These are phyloP conservation scores for Ectemnius cavifrons DNA, from an alignment of 2,888 invertebrate genomes.

Conservation along the genomic window DNA sequence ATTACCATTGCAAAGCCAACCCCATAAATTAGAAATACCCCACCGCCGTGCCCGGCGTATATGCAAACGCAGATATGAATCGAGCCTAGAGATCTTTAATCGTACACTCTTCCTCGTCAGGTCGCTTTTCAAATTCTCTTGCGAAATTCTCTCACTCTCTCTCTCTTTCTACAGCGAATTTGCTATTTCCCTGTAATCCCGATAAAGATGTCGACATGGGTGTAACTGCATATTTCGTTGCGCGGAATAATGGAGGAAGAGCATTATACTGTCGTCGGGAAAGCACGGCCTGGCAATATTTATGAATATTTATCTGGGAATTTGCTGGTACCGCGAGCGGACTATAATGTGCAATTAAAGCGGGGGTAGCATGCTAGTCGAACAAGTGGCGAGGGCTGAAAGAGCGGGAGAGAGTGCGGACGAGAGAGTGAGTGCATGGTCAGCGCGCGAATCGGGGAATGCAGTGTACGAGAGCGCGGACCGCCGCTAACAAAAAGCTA, in stretches of 20 bases:
- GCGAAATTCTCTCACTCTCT: not conserved
- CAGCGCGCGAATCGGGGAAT: slow-evolving; percentile 44
- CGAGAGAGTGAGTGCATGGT: not conserved
- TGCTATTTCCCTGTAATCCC: not conserved
- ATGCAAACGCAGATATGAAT: slow-evolving; percentile 63
- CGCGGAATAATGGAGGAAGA: too few species aligned
- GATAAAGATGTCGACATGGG: too few species aligned
- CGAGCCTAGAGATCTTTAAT: slow-evolving; percentile 63
- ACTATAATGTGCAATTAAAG: slow-evolving; percentile 76
- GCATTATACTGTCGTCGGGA: too few species aligned
- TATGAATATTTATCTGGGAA: slow-evolving; percentile 72
- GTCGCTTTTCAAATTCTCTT: too few species aligned
- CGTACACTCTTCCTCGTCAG: slow-evolving; percentile 41
- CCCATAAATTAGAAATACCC: slow-evolving; percentile 63
- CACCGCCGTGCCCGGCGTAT: slow-evolving; percentile 54
- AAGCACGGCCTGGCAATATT: slow-evolving; percentile 53
- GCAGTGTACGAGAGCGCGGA: slow-evolving; percentile 40
- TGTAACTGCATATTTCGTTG: too few species aligned
- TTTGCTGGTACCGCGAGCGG: slow-evolving; percentile 50
- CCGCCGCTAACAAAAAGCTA: slow-evolving; percentile 74
- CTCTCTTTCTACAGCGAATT: not conserved
- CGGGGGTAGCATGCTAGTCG: slow-evolving; percentile 47
- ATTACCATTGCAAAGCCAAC: slow-evolving; percentile 66
- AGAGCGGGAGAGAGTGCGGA: slow-evolving; percentile 17
- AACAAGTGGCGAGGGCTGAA: slow-evolving; percentile 29